A percentile compares a stretch with the other conserved stretches of the same genome.
These are phyloP conservation scores for Drosophila mercatorum DNA, from an alignment of 2,888 invertebrate species.

Conservation along the genomic window DNA sequence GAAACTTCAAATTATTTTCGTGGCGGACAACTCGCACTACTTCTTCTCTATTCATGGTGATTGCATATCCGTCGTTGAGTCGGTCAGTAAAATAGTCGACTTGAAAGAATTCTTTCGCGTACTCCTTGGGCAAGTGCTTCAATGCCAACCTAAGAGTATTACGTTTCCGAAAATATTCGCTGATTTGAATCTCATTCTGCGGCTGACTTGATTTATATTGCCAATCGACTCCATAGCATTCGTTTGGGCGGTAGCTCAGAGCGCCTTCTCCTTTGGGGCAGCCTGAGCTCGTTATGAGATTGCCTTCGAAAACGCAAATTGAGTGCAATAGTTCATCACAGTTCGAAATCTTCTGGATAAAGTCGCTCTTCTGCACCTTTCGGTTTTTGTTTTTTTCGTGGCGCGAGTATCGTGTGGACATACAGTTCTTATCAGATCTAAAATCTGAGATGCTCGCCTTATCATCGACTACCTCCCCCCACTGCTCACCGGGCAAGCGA, in stretches of 20 bases:
- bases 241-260: slow-evolving; percentile 68
- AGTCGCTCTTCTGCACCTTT: slow-evolving; percentile 3
- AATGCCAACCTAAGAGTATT: slow-evolving; percentile 57
- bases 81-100: slow-evolving; percentile 42
- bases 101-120: slow-evolving; percentile 28
- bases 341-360: slow-evolving; percentile 6
- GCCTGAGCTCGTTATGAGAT: slow-evolving; percentile 57
- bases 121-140: slow-evolving; percentile 37
- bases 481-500: slow-evolving; percentile 85
- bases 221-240: slow-evolving; percentile 76
- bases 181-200: slow-evolving; percentile 34
- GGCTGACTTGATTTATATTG: neutral
- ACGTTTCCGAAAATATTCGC: slow-evolving; percentile 66
- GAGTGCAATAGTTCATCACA: slow-evolving; percentile 69
- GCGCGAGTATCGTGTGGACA: slow-evolving; percentile 41
- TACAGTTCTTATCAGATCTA: slow-evolving; percentile 65
- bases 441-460: slow-evolving; percentile 49
- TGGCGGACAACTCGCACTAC: slow-evolving; percentile 35
- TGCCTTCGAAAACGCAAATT: slow-evolving; percentile 71
- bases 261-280: slow-evolving; percentile 73
- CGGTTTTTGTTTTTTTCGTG: neutral
- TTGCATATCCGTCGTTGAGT: slow-evolving; percentile 42
- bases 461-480: slow-evolving; percentile 69
- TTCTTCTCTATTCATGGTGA: slow-evolving; percentile 62
- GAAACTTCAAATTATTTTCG: slow-evolving; percentile 18